A percentile compares a stretch with the other conserved stretches of the same genome.
Evolutionary conservation across 1,140 invertebrate species (phyloP).

Genomic region (Tigriopus japonicus): DNA sequence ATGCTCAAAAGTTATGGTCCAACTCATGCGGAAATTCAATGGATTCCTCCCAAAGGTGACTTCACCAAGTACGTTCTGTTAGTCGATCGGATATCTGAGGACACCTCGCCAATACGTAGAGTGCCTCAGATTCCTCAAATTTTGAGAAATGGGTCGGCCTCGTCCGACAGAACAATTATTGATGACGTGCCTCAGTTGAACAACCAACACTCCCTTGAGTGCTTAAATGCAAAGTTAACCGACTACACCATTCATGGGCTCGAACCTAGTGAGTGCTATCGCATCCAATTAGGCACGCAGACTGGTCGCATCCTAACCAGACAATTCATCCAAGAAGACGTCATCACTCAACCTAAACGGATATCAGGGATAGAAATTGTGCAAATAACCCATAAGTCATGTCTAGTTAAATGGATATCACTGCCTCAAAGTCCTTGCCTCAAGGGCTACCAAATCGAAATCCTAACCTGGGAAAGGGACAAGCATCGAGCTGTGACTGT

Average conservation of each 20-base stretch:
- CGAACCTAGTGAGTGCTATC: conserved; percentile 1
- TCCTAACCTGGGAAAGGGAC: neutral
- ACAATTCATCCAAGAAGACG: conserved; percentile 1
- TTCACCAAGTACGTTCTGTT: conserved; percentile 11
- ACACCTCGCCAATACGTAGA: too few relatives aligned
- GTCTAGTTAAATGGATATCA: neutral
- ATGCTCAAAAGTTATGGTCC: neutral
- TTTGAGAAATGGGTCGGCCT: too few relatives aligned
- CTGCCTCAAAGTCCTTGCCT: neutral
- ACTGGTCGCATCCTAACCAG: conserved; percentile 3
- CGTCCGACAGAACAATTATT: too few relatives aligned
- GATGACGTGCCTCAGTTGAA: too few relatives aligned
- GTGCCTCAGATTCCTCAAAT: too few relatives aligned
- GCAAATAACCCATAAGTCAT: neutral
- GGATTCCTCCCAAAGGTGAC: conserved; percentile 12
- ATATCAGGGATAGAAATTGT: neutral
- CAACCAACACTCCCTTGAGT: too few relatives aligned
- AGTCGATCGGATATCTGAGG: neutral
- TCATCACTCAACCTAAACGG: neutral
- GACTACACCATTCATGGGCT: conserved; percentile 4
- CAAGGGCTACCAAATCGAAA: neutral
- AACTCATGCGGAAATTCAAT: neutral
- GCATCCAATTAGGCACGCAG: neutral
- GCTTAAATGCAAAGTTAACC: conserved; percentile 1
- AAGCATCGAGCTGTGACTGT: neutral